Conservation (phyloP, 2,888 invertebrate genomes). For the Andricus curvator region DNA sequence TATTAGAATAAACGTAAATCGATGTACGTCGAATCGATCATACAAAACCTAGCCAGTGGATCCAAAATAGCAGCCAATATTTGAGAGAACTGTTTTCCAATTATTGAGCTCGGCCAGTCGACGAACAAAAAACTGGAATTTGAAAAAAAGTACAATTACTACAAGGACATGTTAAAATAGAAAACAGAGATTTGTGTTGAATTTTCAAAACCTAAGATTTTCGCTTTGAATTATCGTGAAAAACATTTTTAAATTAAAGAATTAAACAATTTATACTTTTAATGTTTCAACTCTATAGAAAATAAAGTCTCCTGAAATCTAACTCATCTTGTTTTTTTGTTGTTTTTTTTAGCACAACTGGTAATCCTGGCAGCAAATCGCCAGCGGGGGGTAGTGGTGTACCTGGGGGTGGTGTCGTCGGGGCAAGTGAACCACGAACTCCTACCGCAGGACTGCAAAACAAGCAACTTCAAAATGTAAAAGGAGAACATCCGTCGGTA, state of each 20-base stretch:
- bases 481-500: conserved; percentile 89
- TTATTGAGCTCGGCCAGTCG: conserved; percentile 18
- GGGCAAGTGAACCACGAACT: conserved; percentile 76
- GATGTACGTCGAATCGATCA: conserved; percentile 4
- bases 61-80: conserved; percentile 16
- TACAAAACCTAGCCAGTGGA: background rate
- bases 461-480: conserved; percentile 88
- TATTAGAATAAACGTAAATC: background rate
- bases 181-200: too few relatives aligned
- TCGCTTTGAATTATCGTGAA: too few relatives aligned
- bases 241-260: too few relatives aligned
- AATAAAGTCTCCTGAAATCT: background rate
- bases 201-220: too few relatives aligned
- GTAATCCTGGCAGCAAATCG: conserved; percentile 87
- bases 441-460: conserved; percentile 84
- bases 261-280: too few relatives aligned
- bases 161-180: too few relatives aligned
- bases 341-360: conserved; percentile 82
- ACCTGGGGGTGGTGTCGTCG: conserved; percentile 69
- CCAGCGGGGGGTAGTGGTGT: conserved; percentile 85
- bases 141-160: background rate
- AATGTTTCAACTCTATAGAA: too few relatives aligned
- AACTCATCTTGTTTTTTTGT: background rate
- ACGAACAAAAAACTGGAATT: background rate
- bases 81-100: conserved; percentile 30